Conservation (phyloP, 2,797 vertebrate genomes). For the Schizothorax lantsangensis region DNA sequence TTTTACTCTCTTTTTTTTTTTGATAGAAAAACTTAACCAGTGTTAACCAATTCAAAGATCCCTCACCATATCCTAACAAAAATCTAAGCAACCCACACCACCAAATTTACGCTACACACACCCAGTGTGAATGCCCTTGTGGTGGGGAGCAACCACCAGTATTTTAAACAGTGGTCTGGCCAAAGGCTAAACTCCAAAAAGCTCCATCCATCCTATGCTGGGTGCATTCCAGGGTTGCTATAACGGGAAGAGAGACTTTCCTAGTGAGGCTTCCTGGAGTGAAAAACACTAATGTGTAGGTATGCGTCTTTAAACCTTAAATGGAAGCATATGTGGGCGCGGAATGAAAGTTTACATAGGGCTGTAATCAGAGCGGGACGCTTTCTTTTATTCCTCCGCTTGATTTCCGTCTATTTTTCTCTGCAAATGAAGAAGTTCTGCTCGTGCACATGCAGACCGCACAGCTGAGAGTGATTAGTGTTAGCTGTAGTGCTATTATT, state of each 20-base stretch:
- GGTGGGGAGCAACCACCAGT: slow-evolving; percentile 27
- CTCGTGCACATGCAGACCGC: slow-evolving; percentile 43
- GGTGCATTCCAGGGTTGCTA: slow-evolving; percentile 66
- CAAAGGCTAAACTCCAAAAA: slow-evolving; percentile 38
- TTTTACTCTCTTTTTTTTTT: background rate
- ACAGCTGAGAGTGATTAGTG: slow-evolving; percentile 67
- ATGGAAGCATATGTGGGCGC: slow-evolving; percentile 82
- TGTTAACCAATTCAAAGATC: slow-evolving; percentile 9
- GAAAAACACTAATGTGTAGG: slow-evolving; percentile 73
- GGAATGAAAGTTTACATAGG: slow-evolving; percentile 76
- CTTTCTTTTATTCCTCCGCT: slow-evolving; percentile 68
- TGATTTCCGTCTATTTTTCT: slow-evolving; percentile 65
- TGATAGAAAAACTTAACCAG: background rate
- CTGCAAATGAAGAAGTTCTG: slow-evolving; percentile 69
- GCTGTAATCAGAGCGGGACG: slow-evolving; percentile 76
- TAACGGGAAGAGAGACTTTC: slow-evolving; percentile 67
- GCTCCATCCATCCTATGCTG: slow-evolving; percentile 43
- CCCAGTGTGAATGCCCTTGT: slow-evolving; percentile 43
- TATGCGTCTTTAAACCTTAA: slow-evolving; percentile 78
- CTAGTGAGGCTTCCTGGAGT: slow-evolving; percentile 63
- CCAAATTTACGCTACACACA: slow-evolving; percentile 53
- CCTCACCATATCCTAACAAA: slow-evolving; percentile 22
- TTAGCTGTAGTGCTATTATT: slow-evolving; percentile 44
- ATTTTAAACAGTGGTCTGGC: slow-evolving; percentile 36
- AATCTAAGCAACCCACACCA: slow-evolving; percentile 9